Conservation (phyloP, 1,140 invertebrate species). For the Euura lappo region DNA sequence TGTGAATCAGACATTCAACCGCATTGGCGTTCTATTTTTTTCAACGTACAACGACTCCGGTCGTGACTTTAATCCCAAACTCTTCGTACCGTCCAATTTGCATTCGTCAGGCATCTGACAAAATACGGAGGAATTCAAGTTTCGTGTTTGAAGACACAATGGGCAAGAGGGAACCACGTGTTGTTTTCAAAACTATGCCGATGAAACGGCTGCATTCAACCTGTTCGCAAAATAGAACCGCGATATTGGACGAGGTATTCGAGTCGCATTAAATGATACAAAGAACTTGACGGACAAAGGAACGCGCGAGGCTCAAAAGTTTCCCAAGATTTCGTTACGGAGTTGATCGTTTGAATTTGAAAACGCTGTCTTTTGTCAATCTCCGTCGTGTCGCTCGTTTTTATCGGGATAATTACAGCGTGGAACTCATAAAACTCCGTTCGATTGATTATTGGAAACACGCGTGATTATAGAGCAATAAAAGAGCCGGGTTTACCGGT, state of each 20-base stretch:
- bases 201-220: no score
- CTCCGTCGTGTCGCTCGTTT: background rate
- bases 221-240: no score
- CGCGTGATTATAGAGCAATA: background rate
- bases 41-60: background rate
- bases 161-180: background rate
- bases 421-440: background rate
- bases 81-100: background rate
- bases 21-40: background rate
- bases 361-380: no score
- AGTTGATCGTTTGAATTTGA: background rate
- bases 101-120: background rate
- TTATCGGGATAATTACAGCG: background rate
- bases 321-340: background rate
- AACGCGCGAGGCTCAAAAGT: background rate
- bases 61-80: constrained; percentile 1
- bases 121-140: constrained; percentile 7
- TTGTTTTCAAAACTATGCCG: background rate
- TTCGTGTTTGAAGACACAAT: background rate
- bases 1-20: background rate
- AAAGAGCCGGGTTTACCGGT: background rate
- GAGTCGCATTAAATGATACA: background rate
- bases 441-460: background rate
- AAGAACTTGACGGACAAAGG: background rate
- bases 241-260: no score